Evolutionary conservation across 2,888 invertebrate species (phyloP).

Genomic region (Thelaira solivaga): DNA sequence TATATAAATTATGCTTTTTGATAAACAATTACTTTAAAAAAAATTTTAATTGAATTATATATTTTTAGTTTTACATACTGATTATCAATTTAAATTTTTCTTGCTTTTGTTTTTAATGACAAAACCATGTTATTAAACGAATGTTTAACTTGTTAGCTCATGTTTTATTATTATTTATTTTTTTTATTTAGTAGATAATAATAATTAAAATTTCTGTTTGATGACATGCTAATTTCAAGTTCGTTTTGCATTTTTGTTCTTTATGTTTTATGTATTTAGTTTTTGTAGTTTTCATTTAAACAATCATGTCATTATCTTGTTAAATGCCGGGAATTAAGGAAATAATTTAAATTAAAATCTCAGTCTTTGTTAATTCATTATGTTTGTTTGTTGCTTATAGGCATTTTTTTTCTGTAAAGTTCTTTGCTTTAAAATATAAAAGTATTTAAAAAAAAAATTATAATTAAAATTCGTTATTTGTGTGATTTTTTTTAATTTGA

Average conservation of each 20-base stretch:
- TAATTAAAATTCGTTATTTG: no score
- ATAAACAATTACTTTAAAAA: background rate
- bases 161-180: background rate
- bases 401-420: background rate
- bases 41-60: background rate
- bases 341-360: slow-evolving; percentile 32
- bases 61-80: background rate
- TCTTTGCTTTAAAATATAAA: no score
- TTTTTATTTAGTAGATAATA: background rate
- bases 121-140: background rate
- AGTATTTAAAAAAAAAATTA: no score
- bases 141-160: slow-evolving; percentile 34
- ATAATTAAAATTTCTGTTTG: background rate
- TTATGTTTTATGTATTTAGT: background rate
- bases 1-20: background rate
- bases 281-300: background rate
- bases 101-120: background rate
- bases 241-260: no score
- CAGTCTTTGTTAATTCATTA: slow-evolving; percentile 6
- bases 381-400: background rate
- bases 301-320: slow-evolving; percentile 21
- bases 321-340: slow-evolving; percentile 1
- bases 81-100: background rate
- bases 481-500: no score
- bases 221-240: slow-evolving; percentile 9